These are phyloP conservation scores for Zele albiditarsus DNA, from an alignment of 2,888 invertebrate genomes.

Conservation along the genomic window DNA sequence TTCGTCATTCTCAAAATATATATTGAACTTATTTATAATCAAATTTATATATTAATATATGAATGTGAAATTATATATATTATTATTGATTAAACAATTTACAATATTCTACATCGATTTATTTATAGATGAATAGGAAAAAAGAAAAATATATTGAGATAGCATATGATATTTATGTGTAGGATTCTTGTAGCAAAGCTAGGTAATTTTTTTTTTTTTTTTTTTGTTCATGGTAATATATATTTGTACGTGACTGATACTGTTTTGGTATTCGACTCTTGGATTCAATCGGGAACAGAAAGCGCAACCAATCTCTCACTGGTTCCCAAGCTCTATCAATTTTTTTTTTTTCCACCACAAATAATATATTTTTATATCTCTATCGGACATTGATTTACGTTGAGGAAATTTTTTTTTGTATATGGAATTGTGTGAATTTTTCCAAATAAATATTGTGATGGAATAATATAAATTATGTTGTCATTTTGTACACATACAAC, in stretches of 20 bases:
- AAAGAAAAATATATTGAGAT: neutral
- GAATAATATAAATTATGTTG: too few species aligned
- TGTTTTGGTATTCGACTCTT: slow-evolving; percentile 20
- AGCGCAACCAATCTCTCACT: neutral
- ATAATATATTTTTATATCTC: slow-evolving; percentile 14
- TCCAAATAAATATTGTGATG: too few species aligned
- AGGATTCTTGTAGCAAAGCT: neutral
- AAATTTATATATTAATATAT: neutral
- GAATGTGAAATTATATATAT: neutral
- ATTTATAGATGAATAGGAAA: neutral
- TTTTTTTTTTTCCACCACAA: slow-evolving; percentile 13
- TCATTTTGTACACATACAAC: too few species aligned
- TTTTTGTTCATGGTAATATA: neutral
- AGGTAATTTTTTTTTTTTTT: neutral
- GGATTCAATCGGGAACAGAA: neutral
- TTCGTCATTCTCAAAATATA: neutral
- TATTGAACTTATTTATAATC: neutral
- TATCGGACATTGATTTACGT: neutral
- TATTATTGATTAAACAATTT: neutral
- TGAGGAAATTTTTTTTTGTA: neutral
- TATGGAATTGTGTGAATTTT: neutral
- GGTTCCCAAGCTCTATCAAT: neutral
- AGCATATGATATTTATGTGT: neutral
- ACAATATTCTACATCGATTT: neutral
- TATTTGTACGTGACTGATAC: neutral